phyloP scores from a whole-genome alignment of 2,797 vertebrate species.

The Neostethus bicornis region DNA sequence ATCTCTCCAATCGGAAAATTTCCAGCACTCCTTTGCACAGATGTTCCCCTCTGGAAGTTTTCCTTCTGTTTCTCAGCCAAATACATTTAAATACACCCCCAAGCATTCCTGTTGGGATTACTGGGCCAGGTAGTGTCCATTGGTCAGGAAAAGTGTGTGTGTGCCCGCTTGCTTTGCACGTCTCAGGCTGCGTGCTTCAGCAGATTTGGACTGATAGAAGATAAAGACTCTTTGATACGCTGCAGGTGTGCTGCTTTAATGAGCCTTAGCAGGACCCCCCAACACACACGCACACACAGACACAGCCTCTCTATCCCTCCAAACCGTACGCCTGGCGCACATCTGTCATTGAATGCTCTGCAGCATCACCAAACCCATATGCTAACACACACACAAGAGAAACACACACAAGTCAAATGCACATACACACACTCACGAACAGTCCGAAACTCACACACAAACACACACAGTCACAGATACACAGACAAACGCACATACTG shows the following conservation, averaged over 20 bases:
- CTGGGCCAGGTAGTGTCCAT: conserved; percentile 57
- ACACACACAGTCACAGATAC: too few relatives aligned
- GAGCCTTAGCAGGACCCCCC: conserved; percentile 50
- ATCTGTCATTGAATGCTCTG: conserved; percentile 63
- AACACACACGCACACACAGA: too few relatives aligned
- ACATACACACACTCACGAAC: too few relatives aligned
- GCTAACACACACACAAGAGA: conserved; percentile 8
- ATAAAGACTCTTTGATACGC: conserved; percentile 80
- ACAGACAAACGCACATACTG: too few relatives aligned
- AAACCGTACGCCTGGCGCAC: conserved; percentile 54
- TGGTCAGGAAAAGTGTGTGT: conserved; percentile 32
- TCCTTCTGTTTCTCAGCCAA: conserved; percentile 50
- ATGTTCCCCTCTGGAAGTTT: conserved; percentile 49
- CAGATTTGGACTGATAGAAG: conserved; percentile 75
- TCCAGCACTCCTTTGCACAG: conserved; percentile 38
- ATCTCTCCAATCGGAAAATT: conserved; percentile 8
- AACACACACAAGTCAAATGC: conserved; percentile 20
- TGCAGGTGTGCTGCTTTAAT: conserved; percentile 81
- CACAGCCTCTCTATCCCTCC: conserved; percentile 4
- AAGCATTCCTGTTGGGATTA: conserved; percentile 74
- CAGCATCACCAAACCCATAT: conserved; percentile 43
- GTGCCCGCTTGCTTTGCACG: conserved; percentile 57
- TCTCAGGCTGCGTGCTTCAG: conserved; percentile 69
- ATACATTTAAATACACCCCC: conserved; percentile 59
- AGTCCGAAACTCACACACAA: too few relatives aligned